Conservation (phyloP, 1,140 invertebrate species). For the Drosophila sp. region DNA sequence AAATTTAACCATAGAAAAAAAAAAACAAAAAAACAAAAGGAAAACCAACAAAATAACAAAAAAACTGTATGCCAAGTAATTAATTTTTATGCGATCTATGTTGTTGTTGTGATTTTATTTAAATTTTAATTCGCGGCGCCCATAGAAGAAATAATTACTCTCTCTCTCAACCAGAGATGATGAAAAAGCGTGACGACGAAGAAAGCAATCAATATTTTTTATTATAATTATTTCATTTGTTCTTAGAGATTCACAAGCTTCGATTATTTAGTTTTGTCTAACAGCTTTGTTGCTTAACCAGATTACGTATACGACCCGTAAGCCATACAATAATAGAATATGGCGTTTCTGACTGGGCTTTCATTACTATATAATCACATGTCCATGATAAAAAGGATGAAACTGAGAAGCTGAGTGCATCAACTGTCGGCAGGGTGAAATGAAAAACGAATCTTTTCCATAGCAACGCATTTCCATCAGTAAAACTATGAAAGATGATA, state of each 20-base stretch:
- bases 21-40: slow-evolving; percentile 10
- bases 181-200: no score
- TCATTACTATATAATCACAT: no score
- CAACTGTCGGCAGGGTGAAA: not conserved
- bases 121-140: slow-evolving; percentile 49
- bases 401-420: not conserved
- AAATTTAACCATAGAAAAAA: slow-evolving; percentile 1
- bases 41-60: not conserved
- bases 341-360: no score
- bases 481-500: not conserved
- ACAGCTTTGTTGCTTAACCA: no score
- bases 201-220: no score
- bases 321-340: no score
- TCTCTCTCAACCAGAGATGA: not conserved
- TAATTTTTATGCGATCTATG: slow-evolving; percentile 65
- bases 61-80: slow-evolving; percentile 60
- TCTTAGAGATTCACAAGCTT: no score
- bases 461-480: not conserved
- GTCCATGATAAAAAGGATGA: no score
- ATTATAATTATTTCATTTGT: no score
- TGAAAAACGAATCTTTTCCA: not conserved
- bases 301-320: no score
- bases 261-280: no score
- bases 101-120: slow-evolving; percentile 27
- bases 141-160: slow-evolving; percentile 46